These are phyloP conservation scores for Cotesia congregata DNA, from an alignment of 2,888 invertebrate genomes.

Conservation along the genomic window DNA sequence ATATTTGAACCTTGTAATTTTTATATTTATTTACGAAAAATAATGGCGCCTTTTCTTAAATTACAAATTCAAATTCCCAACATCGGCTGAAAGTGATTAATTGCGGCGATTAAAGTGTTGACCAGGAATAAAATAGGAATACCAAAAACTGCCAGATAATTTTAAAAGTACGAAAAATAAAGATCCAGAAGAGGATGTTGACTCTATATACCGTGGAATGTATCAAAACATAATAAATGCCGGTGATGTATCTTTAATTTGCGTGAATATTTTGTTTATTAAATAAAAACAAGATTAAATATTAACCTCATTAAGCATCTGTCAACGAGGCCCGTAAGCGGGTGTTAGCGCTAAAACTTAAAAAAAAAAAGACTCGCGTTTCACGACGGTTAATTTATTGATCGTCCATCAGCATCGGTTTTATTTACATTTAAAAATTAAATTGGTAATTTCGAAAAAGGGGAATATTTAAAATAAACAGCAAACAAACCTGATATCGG, in stretches of 20 bases:
- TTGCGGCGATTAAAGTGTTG: constrained; percentile 11
- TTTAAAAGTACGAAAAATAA: neutral
- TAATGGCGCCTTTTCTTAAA: too few species aligned
- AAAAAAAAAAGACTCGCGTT: constrained; percentile 7
- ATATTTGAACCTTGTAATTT: too few species aligned
- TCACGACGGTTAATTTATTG: neutral
- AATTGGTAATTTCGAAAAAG: constrained; percentile 2
- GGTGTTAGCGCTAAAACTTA: neutral
- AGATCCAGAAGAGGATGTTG: constrained; percentile 16
- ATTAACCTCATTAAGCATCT: constrained; percentile 32
- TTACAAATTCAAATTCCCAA: neutral
- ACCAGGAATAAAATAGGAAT: neutral
- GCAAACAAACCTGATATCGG: neutral
- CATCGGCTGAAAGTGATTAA: constrained; percentile 8
- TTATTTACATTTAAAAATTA: constrained; percentile 8
- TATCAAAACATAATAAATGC: constrained; percentile 22
- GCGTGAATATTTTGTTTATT: neutral
- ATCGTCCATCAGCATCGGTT: constrained; percentile 17
- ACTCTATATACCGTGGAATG: neutral
- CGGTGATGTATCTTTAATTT: constrained; percentile 9
- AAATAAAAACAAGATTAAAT: constrained; percentile 26
- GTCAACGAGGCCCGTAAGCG: constrained; percentile 20
- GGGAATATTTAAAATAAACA: constrained; percentile 6
- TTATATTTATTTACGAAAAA: too few species aligned
- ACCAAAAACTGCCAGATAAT: constrained; percentile 1